These are phyloP conservation scores for Vanacampus margaritifer DNA, from an alignment of 2,113 vertebrate genomes.

Conservation along the genomic window DNA sequence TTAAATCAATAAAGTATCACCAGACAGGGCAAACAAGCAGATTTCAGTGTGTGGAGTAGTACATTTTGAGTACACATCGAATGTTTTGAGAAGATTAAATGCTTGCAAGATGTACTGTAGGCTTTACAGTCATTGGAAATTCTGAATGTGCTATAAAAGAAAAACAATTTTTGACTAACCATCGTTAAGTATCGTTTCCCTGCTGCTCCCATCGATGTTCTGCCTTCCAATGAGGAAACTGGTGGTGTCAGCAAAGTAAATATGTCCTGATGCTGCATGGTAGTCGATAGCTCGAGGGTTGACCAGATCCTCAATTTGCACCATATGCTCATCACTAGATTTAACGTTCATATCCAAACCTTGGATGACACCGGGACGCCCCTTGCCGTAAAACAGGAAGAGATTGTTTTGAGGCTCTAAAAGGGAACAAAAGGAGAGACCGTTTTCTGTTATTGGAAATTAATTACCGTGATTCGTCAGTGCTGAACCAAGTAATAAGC, in stretches of 20 bases:
- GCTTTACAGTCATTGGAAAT: background rate
- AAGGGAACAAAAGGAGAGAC: constrained; percentile 67
- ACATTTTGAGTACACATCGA: background rate
- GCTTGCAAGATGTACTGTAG: background rate
- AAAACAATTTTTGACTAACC: constrained; percentile 70
- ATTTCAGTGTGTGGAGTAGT: background rate
- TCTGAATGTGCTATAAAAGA: background rate
- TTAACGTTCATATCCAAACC: constrained; percentile 94
- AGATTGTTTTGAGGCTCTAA: constrained; percentile 95
- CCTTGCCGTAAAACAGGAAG: constrained; percentile 98
- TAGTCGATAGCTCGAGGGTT: constrained; percentile 96
- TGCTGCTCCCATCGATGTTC: constrained; percentile 86
- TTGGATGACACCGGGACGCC: constrained; percentile 90
- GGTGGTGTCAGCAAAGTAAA: constrained; percentile 98
- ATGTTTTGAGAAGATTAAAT: constrained; percentile 1
- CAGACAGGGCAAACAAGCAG: background rate
- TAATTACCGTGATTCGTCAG: constrained; percentile 66
- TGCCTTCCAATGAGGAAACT: constrained; percentile 96
- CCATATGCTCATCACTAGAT: constrained; percentile 91
- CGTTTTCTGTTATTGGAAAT: constrained; percentile 53
- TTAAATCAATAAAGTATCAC: background rate
- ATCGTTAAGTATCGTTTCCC: constrained; percentile 95
- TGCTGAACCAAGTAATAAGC: constrained; percentile 58
- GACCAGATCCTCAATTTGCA: constrained; percentile 91
- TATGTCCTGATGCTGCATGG: constrained; percentile 86